phyloP scores from a whole-genome alignment of 2,888 invertebrate genomes.

The Rhyacophila evoluta region DNA sequence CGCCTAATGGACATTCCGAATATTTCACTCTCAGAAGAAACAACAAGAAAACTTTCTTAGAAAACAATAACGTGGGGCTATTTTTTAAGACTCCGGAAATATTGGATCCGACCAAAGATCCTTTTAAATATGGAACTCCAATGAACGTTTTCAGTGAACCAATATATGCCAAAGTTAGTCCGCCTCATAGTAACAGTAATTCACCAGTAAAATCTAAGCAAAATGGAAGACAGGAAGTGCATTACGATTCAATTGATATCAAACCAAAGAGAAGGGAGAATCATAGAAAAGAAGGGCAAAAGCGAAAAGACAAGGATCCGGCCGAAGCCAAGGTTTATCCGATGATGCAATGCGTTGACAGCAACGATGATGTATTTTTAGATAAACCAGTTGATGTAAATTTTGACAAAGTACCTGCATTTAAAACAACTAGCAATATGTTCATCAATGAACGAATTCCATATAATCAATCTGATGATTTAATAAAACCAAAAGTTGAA shows the following conservation, averaged over 20 bases:
- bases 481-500: not conserved
- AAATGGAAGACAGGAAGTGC: conserved; percentile 62
- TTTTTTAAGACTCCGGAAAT: conserved; percentile 57
- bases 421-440: not conserved
- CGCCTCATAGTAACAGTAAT: conserved; percentile 63
- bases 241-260: conserved; percentile 69
- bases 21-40: conserved; percentile 68
- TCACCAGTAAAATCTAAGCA: conserved; percentile 62
- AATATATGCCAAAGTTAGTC: conserved; percentile 67
- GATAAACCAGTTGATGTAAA: conserved; percentile 29
- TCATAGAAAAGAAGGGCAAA: conserved; percentile 47
- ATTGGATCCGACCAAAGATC: conserved; percentile 61
- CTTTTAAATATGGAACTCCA: conserved; percentile 61
- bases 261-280: conserved; percentile 62
- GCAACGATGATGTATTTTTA: conserved; percentile 33
- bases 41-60: conserved; percentile 64
- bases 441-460: conserved; percentile 29
- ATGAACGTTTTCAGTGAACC: conserved; percentile 60
- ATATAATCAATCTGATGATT: conserved; percentile 29
- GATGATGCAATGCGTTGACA: conserved; percentile 37
- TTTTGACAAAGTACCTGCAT: conserved; percentile 8
- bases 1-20: conserved; percentile 66
- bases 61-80: conserved; percentile 58
- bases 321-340: conserved; percentile 49
- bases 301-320: conserved; percentile 48